Conservation (phyloP, 2,113 vertebrate genomes). For the Engraulis encrasicolus region DNA sequence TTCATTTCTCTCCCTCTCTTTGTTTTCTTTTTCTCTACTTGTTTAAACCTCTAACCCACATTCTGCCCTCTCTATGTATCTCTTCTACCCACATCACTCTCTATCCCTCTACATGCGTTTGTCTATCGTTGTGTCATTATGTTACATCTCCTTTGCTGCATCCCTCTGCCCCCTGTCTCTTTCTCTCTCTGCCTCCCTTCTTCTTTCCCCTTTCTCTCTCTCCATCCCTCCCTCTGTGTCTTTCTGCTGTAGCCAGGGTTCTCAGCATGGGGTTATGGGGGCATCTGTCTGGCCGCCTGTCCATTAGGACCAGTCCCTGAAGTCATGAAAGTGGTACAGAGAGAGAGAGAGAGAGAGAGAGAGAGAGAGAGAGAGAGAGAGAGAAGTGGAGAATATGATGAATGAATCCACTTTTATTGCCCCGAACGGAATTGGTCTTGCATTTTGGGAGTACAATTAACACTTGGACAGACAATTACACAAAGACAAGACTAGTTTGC, state of each 20-base stretch:
- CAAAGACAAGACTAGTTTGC: no score
- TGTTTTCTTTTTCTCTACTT: not conserved
- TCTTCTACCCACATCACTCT: not conserved
- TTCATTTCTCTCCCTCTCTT: not conserved
- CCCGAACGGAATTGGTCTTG: no score
- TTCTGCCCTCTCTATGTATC: not conserved
- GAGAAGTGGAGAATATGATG: no score
- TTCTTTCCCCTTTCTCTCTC: not conserved
- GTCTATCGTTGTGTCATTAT: no score
- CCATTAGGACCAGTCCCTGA: not conserved
- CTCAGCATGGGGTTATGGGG: conserved; percentile 11
- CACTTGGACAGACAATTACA: no score
- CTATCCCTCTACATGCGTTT: no score
- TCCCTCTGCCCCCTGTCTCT: not conserved
- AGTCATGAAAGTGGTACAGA: not conserved
- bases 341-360: not conserved
- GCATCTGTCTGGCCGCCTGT: conserved; percentile 14
- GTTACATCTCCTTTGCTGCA: conserved; percentile 17
- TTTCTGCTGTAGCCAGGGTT: not conserved
- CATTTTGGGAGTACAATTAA: no score
- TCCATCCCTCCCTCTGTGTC: not conserved
- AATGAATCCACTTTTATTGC: no score
- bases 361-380: not conserved
- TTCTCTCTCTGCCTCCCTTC: not conserved
- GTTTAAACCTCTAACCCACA: not conserved